phyloP scores from a whole-genome alignment of 23 tunicate species.

The Clavelina lepadiformis region DNA sequence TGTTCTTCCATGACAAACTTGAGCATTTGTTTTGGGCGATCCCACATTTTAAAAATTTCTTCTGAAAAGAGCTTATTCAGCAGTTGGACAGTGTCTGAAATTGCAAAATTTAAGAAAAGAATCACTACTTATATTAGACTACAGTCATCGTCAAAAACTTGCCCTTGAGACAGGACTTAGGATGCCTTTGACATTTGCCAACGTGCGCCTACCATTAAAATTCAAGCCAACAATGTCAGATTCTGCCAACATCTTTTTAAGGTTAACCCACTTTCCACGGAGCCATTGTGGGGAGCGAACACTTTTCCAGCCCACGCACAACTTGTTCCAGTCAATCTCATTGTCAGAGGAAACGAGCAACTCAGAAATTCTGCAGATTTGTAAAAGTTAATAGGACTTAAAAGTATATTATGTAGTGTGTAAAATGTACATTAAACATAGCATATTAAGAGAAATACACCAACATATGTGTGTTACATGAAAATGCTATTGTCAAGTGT shows the following conservation, averaged over 20 bases:
- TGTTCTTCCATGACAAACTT: constrained; percentile 25
- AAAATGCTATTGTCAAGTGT: no score
- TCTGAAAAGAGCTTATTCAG: constrained; percentile 19
- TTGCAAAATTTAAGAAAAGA: not conserved
- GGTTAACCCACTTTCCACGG: constrained; percentile 52
- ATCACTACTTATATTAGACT: not conserved
- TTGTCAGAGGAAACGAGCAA: constrained; percentile 41
- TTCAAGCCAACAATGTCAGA: constrained; percentile 13
- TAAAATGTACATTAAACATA: no score
- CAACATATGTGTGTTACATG: no score
- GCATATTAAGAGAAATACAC: no score
- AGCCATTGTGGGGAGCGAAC: constrained; percentile 92
- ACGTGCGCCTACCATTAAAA: not conserved
- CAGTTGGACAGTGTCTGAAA: constrained; percentile 30
- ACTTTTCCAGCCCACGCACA: constrained; percentile 71
- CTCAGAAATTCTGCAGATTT: constrained; percentile 43
- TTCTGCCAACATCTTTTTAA: constrained; percentile 45
- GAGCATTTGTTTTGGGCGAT: constrained; percentile 21
- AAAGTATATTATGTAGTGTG: no score
- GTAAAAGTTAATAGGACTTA: no score
- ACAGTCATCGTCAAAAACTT: not conserved
- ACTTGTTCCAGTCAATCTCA: constrained; percentile 68
- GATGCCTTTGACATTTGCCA: not conserved
- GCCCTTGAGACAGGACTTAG: no score
- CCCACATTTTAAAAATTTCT: constrained; percentile 18